Evolutionary conservation across 2,113 vertebrate genomes (phyloP), one percentile per base, ranked within the genome.

Genomic region (Xerus inauris): DNA sequence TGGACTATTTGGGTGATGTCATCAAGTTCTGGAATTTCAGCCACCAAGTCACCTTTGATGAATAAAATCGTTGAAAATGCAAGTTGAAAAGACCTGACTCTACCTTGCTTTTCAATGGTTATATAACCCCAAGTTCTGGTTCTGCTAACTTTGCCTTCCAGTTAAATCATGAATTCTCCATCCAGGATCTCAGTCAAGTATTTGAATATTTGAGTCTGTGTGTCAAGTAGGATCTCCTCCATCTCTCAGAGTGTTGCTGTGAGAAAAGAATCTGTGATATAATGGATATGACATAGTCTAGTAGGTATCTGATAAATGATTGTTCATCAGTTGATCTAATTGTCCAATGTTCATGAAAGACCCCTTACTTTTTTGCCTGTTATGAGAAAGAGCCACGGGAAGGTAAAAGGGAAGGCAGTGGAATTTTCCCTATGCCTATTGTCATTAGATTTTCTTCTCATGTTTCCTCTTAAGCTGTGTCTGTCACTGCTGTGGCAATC

Each of bases 1-100:
- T 90, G 45, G 12, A 85, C 6, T 84, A 87, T 94, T 96, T 95
- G 57, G 80, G n/a, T 76, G 72, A 79, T 32, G 96, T 42, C n/a
- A 45, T 30, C 6, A 82, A 86, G 22, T 72, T 95, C 73, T 89
- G 47, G 47, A 94, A 77, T 94, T 90, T 88, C 32, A 91, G n/a
- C 54, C 32, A 65, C 28, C 38, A 77, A 65, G n/a, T 91, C 24
- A 75, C 42, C 12, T 77, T 87, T 94, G 12, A 80, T 62, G n/a
- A 92, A 73, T 85, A 88, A 67, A 49, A 64, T 69, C 12, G 87
- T 82, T 91, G 62, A 91, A 69, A 5, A 75, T 28, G 40, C 24
- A 69, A 88, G n/a, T 76, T 93, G 42, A 51, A 94, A 93, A 81
- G 35, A 65, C 54, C 65, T 65, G 38, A n/a, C 59, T 35, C 3